Conservation (phyloP, 2,888 invertebrate species). For the Ophioninae sp. region DNA sequence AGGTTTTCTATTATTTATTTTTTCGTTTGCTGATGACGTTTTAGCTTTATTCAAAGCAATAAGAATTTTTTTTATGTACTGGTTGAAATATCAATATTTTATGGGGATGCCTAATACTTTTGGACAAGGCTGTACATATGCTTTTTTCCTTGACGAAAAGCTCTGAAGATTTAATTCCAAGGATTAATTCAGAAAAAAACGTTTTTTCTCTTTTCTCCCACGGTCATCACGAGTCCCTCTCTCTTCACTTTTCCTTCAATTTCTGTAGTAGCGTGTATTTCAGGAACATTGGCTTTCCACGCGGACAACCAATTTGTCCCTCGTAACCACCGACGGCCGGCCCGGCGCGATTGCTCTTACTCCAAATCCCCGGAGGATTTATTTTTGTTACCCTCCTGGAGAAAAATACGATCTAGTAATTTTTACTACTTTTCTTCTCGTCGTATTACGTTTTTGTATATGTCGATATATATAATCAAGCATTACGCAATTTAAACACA, state of each 20-base stretch:
- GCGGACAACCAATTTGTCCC: slow-evolving; percentile 53
- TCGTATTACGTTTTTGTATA: not conserved
- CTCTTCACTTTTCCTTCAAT: slow-evolving; percentile 7
- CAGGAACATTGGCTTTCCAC: slow-evolving; percentile 43
- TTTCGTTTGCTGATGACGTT: too few relatives aligned
- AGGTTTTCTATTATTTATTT: too few relatives aligned
- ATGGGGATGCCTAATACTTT: not conserved
- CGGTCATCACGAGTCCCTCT: not conserved
- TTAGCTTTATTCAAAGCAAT: too few relatives aligned
- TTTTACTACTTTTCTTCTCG: slow-evolving; percentile 13
- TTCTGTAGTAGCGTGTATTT: not conserved
- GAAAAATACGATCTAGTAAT: slow-evolving; percentile 26
- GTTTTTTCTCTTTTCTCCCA: slow-evolving; percentile 28
- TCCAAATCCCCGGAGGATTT: slow-evolving; percentile 42
- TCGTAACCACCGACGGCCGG: slow-evolving; percentile 37
- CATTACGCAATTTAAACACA: not conserved
- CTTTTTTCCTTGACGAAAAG: slow-evolving; percentile 6
- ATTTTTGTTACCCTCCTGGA: slow-evolving; percentile 21
- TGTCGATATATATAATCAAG: not conserved
- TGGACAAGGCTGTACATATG: slow-evolving; percentile 11
- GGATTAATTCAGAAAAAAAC: slow-evolving; percentile 18
- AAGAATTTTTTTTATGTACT: too few relatives aligned
- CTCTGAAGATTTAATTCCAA: slow-evolving; percentile 15
- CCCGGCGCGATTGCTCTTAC: slow-evolving; percentile 25
- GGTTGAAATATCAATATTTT: too few relatives aligned